phyloP scores from a whole-genome alignment of 1,140 invertebrate genomes.

The Agrypnia vestita region DNA sequence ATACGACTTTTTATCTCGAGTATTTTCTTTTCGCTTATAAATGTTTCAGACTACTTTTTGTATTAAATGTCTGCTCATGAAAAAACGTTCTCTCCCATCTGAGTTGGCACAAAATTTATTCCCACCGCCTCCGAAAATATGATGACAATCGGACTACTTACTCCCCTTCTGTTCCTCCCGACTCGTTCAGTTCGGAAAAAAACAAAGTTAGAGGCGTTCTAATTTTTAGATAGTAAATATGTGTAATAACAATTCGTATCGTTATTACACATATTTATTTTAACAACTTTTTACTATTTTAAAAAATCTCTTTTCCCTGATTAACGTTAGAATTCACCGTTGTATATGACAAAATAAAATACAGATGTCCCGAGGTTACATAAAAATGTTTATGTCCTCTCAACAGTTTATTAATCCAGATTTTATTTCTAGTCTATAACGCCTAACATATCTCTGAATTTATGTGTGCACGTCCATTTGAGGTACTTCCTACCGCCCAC shows the following conservation, averaged over 20 bases:
- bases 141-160: constrained; percentile 42
- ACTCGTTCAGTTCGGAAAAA: constrained; percentile 20
- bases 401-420: constrained; percentile 31
- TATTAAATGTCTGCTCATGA: constrained; percentile 55
- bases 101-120: constrained; percentile 52
- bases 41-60: constrained; percentile 59
- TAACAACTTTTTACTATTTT: no score
- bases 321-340: no score
- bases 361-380: background rate
- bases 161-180: constrained; percentile 39
- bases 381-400: constrained; percentile 13
- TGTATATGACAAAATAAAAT: no score
- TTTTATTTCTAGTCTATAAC: constrained; percentile 1
- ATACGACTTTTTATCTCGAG: constrained; percentile 58
- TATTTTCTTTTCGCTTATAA: constrained; percentile 60
- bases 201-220: no score
- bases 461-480: constrained; percentile 21
- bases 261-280: no score
- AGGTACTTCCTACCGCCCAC: constrained; percentile 4
- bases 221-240: no score
- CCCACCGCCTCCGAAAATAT: constrained; percentile 50
- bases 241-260: no score
- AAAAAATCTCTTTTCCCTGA: no score
- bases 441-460: background rate
- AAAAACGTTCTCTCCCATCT: constrained; percentile 43